Evolutionary conservation across 2,888 invertebrate species (phyloP).

Genomic region (Meta bourneti): DNA sequence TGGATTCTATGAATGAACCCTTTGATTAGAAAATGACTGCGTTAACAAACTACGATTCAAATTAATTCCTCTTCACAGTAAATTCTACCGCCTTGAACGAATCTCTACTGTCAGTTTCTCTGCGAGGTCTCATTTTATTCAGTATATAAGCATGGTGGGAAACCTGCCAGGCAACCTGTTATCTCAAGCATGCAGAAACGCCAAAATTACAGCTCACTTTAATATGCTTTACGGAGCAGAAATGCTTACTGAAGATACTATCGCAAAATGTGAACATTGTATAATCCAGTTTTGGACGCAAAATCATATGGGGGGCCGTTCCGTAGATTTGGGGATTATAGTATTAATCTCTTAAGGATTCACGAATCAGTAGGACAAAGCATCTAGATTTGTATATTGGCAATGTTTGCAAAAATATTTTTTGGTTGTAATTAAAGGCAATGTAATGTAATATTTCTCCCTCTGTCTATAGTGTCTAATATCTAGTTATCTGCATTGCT

Average conservation of each 20-base stretch:
- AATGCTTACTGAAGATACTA: not conserved
- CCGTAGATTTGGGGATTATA: not conserved
- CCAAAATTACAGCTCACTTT: not conserved
- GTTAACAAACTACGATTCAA: no score
- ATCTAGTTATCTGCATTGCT: not conserved
- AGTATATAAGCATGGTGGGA: not conserved
- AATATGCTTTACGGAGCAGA: not conserved
- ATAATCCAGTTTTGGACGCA: not conserved
- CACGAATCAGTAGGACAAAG: not conserved
- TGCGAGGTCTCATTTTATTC: not conserved
- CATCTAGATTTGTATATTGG: no score
- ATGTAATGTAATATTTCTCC: no score
- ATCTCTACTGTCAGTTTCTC: no score
- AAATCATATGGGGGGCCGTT: not conserved
- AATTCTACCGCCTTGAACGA: no score
- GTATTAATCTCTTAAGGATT: not conserved
- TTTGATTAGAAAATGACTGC: no score
- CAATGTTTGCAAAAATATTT: no score
- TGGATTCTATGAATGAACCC: no score
- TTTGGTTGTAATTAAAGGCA: no score
- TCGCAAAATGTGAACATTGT: not conserved
- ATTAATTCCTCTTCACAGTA: no score
- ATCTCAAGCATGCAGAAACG: not conserved
- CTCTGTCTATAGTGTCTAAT: not conserved
- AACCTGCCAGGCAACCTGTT: not conserved